Percentiles rank a stretch among this genome's conserved stretches.
Conservation (phyloP, 2,797 vertebrate genomes). For the Mus minutoides region DNA sequence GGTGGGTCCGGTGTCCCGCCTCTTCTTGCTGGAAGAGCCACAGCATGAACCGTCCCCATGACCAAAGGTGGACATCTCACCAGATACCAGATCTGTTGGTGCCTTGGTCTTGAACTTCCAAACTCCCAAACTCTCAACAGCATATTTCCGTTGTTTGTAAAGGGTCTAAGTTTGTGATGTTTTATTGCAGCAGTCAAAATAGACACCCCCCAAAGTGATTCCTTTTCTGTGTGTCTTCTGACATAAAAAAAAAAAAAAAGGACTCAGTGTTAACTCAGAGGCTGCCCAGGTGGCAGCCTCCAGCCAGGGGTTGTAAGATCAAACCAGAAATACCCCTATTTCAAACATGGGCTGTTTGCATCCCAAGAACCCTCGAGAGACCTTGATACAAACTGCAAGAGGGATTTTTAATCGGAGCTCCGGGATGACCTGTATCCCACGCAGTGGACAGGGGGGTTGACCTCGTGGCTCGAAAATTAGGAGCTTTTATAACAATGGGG, state of each 20-base stretch:
- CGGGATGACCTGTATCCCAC: too few species aligned
- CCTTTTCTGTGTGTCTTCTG: background rate
- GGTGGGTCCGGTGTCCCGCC: background rate
- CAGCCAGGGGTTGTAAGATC: background rate
- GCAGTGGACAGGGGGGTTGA: too few species aligned
- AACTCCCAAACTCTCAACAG: background rate
- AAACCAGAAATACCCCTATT: too few species aligned
- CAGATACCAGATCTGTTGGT: background rate
- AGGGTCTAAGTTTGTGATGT: background rate
- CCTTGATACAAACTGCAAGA: too few species aligned
- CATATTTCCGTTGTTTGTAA: background rate
- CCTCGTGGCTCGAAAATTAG: too few species aligned
- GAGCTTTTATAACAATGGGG: too few species aligned
- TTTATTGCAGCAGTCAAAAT: background rate
- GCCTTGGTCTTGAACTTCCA: background rate
- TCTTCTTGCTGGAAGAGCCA: background rate
- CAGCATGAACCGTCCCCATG: background rate
- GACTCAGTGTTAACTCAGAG: background rate
- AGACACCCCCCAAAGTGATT: background rate
- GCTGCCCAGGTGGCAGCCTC: accelerated
- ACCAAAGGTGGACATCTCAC: background rate
- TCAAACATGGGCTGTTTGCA: too few species aligned
- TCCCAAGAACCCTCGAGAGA: too few species aligned
- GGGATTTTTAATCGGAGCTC: too few species aligned
- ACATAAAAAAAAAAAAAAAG: background rate